These are phyloP conservation scores for Amphiprion clarkii DNA, from an alignment of 2,797 vertebrate genomes.

Conservation along the genomic window DNA sequence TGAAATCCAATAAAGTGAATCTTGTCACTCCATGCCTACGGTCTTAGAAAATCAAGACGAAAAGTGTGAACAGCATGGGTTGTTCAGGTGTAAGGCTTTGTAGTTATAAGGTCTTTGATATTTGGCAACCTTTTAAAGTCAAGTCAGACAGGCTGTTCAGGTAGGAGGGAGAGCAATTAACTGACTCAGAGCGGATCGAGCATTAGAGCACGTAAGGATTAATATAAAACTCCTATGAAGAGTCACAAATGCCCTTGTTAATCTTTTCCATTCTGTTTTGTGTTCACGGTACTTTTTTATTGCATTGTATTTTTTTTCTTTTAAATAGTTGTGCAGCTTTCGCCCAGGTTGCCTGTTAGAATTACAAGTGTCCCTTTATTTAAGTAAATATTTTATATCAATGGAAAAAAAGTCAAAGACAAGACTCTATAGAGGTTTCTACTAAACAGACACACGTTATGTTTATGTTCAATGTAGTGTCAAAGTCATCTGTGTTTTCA, in stretches of 20 bases:
- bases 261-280: not conserved
- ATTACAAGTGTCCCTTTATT: not conserved
- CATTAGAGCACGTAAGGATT: conserved; percentile 5
- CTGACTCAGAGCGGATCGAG: conserved; percentile 30
- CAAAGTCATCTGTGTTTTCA: no score
- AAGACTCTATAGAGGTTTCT: not conserved
- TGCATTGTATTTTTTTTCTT: not conserved
- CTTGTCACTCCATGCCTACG: conserved; percentile 51
- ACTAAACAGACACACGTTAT: not conserved
- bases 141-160: conserved; percentile 16
- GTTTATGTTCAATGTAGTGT: no score
- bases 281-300: not conserved
- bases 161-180: conserved; percentile 51
- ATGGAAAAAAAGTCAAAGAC: not conserved
- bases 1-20: conserved; percentile 63
- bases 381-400: not conserved
- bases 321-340: not conserved
- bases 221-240: conserved; percentile 8
- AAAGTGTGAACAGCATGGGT: conserved; percentile 57
- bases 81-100: conserved; percentile 62
- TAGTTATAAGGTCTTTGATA: conserved; percentile 68
- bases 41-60: conserved; percentile 60
- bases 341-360: not conserved
- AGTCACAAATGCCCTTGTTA: not conserved
- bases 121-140: conserved; percentile 49